Percentiles rank a stretch among this genome's conserved stretches.
phyloP scores from a whole-genome alignment of 2,113 vertebrate genomes.

The Cervus canadensis region DNA sequence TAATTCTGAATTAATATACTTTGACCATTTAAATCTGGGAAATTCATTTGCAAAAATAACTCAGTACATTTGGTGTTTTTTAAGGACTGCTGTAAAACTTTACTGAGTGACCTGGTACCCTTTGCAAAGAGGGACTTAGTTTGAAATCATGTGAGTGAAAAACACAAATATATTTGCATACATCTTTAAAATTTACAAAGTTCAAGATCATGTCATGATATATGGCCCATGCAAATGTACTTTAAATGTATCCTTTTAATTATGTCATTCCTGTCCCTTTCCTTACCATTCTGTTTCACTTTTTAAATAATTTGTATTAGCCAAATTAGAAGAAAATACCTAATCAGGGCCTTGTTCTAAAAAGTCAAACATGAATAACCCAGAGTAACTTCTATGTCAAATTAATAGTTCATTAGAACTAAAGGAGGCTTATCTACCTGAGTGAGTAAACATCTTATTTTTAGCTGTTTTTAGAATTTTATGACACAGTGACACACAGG shows the following conservation, averaged over 20 bases:
- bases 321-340: constrained; percentile 55
- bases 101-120: background rate
- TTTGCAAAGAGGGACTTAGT: constrained; percentile 28
- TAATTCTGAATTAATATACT: constrained; percentile 65
- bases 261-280: background rate
- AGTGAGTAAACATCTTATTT: background rate
- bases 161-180: constrained; percentile 50
- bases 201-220: constrained; percentile 22
- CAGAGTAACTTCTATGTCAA: constrained; percentile 40
- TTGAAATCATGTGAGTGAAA: constrained; percentile 43
- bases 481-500: background rate
- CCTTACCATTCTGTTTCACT: background rate
- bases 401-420: constrained; percentile 44
- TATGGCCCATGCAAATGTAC: background rate
- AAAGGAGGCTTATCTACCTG: constrained; percentile 1
- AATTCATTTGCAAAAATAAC: constrained; percentile 69
- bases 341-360: constrained; percentile 54
- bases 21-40: constrained; percentile 61
- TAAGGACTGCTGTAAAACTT: constrained; percentile 38
- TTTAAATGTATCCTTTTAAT: constrained; percentile 15
- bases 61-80: constrained; percentile 37
- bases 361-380: constrained; percentile 48
- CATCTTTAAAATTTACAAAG: constrained; percentile 14
- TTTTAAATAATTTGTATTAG: constrained; percentile 47
- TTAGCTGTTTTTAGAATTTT: constrained; percentile 36